Conservation (phyloP, 2,797 vertebrate species). For the Botia kubotai region DNA sequence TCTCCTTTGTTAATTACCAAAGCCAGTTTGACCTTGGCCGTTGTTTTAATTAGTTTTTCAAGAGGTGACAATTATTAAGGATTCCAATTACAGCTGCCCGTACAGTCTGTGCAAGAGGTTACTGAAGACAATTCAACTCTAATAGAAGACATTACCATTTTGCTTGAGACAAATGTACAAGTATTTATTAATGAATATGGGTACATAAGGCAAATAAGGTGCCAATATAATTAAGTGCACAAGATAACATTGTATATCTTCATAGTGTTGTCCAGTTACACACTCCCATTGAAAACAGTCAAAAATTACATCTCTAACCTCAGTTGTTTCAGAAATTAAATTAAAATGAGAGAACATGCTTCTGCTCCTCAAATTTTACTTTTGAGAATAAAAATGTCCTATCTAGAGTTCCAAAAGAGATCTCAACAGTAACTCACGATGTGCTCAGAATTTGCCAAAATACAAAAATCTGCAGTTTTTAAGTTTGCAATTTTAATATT, state of each 20-base stretch:
- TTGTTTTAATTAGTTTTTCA: slow-evolving; percentile 77
- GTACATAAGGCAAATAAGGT: slow-evolving; percentile 22
- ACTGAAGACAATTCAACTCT: slow-evolving; percentile 7
- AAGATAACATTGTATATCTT: background rate
- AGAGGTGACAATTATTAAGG: slow-evolving; percentile 63
- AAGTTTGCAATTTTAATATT: background rate
- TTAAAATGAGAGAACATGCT: background rate
- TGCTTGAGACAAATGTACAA: slow-evolving; percentile 22
- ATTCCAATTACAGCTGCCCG: slow-evolving; percentile 69
- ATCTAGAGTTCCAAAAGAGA: background rate
- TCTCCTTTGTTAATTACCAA: slow-evolving; percentile 90
- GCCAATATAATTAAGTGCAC: slow-evolving; percentile 14
- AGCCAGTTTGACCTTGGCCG: slow-evolving; percentile 86
- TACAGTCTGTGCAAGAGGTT: slow-evolving; percentile 47
- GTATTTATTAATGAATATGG: slow-evolving; percentile 12
- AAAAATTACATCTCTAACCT: background rate
- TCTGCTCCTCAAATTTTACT: background rate
- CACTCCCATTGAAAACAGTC: background rate
- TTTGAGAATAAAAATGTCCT: background rate
- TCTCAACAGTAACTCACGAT: background rate
- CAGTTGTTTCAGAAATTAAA: background rate
- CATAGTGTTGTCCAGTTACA: background rate
- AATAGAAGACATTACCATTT: slow-evolving; percentile 27
- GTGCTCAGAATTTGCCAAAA: background rate
- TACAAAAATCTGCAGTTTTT: background rate